A percentile compares a stretch with the other conserved stretches of the same genome.
Evolutionary conservation across 2,888 invertebrate species (phyloP).

Genomic region (Brachycybe producta): DNA sequence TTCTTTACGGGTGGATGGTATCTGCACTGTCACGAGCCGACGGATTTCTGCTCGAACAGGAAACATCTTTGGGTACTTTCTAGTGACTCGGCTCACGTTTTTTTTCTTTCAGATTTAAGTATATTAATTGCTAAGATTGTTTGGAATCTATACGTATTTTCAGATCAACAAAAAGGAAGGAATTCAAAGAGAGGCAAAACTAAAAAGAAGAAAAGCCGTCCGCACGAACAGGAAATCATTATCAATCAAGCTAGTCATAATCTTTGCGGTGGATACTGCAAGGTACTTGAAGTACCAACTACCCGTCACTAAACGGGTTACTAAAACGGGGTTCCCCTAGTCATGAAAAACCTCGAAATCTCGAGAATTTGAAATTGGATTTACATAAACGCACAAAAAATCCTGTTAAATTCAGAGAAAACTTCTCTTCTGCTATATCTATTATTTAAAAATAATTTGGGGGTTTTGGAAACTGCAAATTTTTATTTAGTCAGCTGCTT

Average conservation of each 20-base stretch:
- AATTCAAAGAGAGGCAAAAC: constrained; percentile 40
- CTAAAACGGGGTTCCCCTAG: too few relatives aligned
- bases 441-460: too few relatives aligned
- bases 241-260: constrained; percentile 83
- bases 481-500: too few relatives aligned
- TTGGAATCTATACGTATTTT: background rate
- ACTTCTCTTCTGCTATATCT: too few relatives aligned
- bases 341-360: too few relatives aligned
- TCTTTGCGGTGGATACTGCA: constrained; percentile 89
- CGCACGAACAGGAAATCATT: constrained; percentile 70
- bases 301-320: too few relatives aligned
- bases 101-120: background rate
- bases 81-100: background rate
- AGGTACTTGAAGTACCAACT: too few relatives aligned
- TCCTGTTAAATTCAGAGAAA: too few relatives aligned
- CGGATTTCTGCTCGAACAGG: constrained; percentile 63
- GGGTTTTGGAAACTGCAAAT: too few relatives aligned
- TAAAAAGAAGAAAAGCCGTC: constrained; percentile 50
- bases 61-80: constrained; percentile 40
- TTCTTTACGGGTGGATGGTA: constrained; percentile 83
- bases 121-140: background rate
- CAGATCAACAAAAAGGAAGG: constrained; percentile 24
- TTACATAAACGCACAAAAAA: too few relatives aligned
- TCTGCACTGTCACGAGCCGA: constrained; percentile 83
- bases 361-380: too few relatives aligned